Evolutionary conservation across 2,797 vertebrate genomes (phyloP), one percentile per base, ranked within the genome.

Genomic region (Sebastes melanostomus): DNA sequence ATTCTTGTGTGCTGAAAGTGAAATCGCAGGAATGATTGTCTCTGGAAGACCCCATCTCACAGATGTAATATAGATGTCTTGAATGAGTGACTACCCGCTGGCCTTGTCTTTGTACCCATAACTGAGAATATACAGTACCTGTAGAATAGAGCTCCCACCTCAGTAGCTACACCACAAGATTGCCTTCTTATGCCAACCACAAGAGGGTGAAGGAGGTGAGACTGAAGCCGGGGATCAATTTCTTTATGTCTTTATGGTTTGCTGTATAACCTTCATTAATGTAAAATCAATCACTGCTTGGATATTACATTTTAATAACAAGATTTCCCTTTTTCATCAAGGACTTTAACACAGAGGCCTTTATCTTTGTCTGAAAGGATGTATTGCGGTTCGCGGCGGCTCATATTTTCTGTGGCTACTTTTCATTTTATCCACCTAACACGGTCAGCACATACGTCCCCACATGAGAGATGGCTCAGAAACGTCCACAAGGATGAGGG

Each of bases 41-140:
- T 93, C 83, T 87, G 86, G 92, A 94, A 91, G 91, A 93, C 86
- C 88, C 85, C 92, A 92, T 94, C 92, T 91, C 91, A 80, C 92
- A 92, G 92, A 93, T 90, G 93, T 93, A 94, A 94, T 95, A 94
- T 94, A 94, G 92, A 94, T 93, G 92, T 93, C 93, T 80, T 79
- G 88, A 93, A 89, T 94, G 93, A 95, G 80, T 93, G 92, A 95
- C 89, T 94, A 92, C 91, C 91, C 86, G 90, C 93, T 89, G 90
- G 73, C 87, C 76, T 54, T 82, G 84, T 81, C 90, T 91, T 88
- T 90, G 90, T 79, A 65, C 82, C 86, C 84, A 84, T 90, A 91
- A 91, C 91, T 77, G 84, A 86, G 91, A 87, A 92, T 89, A 91
- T 93, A 92, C 89, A 76, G 79, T 89, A 90, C 87, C 91, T 92